Conservation (phyloP, 2,113 vertebrate species). For the Numida meleagris region DNA sequence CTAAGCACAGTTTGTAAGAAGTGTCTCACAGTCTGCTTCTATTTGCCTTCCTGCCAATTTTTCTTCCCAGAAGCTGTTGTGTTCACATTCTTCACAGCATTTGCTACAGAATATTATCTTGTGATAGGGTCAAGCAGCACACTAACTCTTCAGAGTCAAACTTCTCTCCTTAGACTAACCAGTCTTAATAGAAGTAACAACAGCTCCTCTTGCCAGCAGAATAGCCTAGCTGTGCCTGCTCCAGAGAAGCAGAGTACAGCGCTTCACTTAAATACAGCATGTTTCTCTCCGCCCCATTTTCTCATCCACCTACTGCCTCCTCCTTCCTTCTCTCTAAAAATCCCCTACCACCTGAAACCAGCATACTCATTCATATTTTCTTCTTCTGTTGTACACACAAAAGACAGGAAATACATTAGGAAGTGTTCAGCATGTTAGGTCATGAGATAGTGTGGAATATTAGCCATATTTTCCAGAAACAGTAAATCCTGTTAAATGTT, state of each 20-base stretch:
- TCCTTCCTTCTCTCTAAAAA: conserved; percentile 41
- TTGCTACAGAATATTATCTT: conserved; percentile 45
- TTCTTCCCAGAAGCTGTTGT: conserved; percentile 37
- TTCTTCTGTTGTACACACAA: not conserved
- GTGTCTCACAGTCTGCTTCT: conserved; percentile 65
- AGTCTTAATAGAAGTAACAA: not conserved
- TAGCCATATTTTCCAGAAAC: conserved; percentile 11
- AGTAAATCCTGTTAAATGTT: not conserved
- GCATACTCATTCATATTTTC: conserved; percentile 30
- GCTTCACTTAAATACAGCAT: not conserved
- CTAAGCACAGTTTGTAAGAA: conserved; percentile 63
- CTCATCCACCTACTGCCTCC: conserved; percentile 25
- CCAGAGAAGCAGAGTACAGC: not conserved
- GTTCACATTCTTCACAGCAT: not conserved
- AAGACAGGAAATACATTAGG: not conserved
- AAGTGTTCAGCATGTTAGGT: not conserved
- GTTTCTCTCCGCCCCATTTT: not conserved
- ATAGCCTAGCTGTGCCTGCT: not conserved
- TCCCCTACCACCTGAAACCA: conserved; percentile 4
- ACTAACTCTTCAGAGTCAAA: conserved; percentile 5
- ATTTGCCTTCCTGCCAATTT: conserved; percentile 64
- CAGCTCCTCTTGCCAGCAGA: not conserved
- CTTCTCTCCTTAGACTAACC: not conserved
- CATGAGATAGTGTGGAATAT: not conserved
- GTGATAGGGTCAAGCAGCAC: conserved; percentile 36